Evolutionary conservation across 1,140 invertebrate genomes (phyloP), one percentile per base, ranked within the genome.

Genomic region (Eufriesea mexicana): DNA sequence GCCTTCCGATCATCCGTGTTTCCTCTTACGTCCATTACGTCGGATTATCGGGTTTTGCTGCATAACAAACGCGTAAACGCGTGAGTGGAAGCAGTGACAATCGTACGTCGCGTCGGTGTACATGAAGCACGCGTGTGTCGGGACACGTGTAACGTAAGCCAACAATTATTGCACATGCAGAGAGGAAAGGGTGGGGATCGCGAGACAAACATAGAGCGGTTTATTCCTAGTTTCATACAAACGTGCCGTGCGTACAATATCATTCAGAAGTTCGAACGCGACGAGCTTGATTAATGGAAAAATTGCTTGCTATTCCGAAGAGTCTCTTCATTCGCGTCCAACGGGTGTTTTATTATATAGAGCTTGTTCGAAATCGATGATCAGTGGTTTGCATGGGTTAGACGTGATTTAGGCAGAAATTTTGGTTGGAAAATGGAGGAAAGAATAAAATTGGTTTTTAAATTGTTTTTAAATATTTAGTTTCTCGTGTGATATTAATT

Each of bases 111-210:
- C 28, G 0, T 0, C 45, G n/a, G 9, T 47, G 42, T 47, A n/a
- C 16, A 14, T 47, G 6, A 4, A 47, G 35, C 28, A n/a, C n/a
- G 14, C 20, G 5, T 57, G 55, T 54, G 20, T 59, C 68, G 25
- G 25, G 25, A 16, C 59, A 73, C 70, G 57, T 62, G 68, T 35
- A 72, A 20, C 28, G 20, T 59, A 80, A 47, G 20, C 47, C 57
- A 64, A 47, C 12, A 80, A 74, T 80, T 80, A 80, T 80, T 74
- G 78, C 74, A 42, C 20, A n/a, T 2, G 14, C 28, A 35, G 23
- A n/a, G 70, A 12, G 6, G n/a, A 5, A 18, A 5, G 5, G 16
- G 1, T 2, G n/a, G 59, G 49, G 6, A 28, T 23, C 10, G 49
- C 7, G 28, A 35, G 49, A 64, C 70, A 64, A 64, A 35, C 55